Evolutionary conservation across 2,113 vertebrate species (phyloP).

Genomic region (Ibidorhyncha struthersii): DNA sequence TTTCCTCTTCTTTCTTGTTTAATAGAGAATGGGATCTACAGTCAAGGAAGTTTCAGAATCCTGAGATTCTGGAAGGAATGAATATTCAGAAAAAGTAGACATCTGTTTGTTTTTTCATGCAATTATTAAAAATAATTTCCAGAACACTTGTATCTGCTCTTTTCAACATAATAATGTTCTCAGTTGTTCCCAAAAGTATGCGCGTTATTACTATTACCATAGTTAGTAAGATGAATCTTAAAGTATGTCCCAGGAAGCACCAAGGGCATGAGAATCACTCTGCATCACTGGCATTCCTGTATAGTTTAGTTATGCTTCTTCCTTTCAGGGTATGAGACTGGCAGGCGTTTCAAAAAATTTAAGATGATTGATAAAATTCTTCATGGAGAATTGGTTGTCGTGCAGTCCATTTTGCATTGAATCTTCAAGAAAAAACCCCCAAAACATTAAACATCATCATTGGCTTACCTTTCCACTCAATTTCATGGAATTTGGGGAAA

Average conservation of each 20-base stretch:
- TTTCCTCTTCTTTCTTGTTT: not conserved
- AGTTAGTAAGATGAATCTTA: not conserved
- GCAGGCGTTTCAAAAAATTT: not conserved
- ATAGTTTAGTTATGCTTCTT: not conserved
- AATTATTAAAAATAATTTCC: not conserved
- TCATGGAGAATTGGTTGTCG: not conserved
- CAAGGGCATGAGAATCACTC: not conserved
- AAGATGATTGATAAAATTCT: not conserved
- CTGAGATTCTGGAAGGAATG: not conserved
- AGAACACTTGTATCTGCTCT: not conserved
- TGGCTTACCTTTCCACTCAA: not conserved
- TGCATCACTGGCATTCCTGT: not conserved
- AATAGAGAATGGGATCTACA: not conserved
- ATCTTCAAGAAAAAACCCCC: not conserved
- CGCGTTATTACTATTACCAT: not conserved
- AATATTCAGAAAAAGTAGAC: not conserved
- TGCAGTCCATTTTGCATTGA: not conserved
- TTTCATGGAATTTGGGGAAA: not conserved
- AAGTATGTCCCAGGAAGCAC: not conserved
- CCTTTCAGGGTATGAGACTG: not conserved
- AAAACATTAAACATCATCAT: not conserved
- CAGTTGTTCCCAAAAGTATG: not conserved
- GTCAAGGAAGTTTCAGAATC: not conserved
- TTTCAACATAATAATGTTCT: not conserved
- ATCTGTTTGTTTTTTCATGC: not conserved